phyloP scores from a whole-genome alignment of 2,888 invertebrate species.

The Silvanus unidentatus region DNA sequence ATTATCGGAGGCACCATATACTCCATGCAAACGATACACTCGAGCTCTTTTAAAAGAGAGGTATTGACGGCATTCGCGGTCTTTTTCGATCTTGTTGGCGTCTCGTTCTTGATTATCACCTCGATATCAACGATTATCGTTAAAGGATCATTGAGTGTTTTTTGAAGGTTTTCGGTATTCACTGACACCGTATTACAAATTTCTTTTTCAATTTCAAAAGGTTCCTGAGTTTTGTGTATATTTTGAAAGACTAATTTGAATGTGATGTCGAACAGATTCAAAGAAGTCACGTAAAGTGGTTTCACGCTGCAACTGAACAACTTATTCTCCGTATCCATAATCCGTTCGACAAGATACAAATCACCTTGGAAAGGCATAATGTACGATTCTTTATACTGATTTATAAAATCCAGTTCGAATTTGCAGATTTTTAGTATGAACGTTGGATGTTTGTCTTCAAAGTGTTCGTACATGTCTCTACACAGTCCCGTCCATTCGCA shows the following conservation, averaged over 20 bases:
- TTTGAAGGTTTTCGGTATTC: constrained; percentile 12
- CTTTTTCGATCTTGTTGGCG: background rate
- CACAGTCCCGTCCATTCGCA: constrained; percentile 34
- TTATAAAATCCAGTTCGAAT: constrained; percentile 37
- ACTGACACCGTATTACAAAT: constrained; percentile 20
- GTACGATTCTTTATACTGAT: constrained; percentile 32
- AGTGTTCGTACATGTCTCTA: constrained; percentile 31
- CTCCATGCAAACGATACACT: constrained; percentile 40
- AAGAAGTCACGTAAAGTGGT: background rate
- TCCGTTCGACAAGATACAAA: constrained; percentile 31
- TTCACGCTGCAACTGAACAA: constrained; percentile 29
- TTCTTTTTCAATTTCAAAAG: background rate
- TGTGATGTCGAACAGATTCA: no score
- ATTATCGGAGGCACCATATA: constrained; percentile 39
- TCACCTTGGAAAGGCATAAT: constrained; percentile 29
- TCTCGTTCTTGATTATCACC: constrained; percentile 10
- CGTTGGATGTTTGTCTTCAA: constrained; percentile 29
- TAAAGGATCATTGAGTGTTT: constrained; percentile 23
- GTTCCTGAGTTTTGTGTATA: background rate
- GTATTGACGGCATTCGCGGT: background rate
- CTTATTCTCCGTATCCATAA: constrained; percentile 22
- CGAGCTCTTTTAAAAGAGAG: constrained; percentile 22
- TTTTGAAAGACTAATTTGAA: no score
- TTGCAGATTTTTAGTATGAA: constrained; percentile 27
- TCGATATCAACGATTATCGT: constrained; percentile 24